phyloP scores from a whole-genome alignment of 2,113 vertebrate species.

The Phocoena sinus region DNA sequence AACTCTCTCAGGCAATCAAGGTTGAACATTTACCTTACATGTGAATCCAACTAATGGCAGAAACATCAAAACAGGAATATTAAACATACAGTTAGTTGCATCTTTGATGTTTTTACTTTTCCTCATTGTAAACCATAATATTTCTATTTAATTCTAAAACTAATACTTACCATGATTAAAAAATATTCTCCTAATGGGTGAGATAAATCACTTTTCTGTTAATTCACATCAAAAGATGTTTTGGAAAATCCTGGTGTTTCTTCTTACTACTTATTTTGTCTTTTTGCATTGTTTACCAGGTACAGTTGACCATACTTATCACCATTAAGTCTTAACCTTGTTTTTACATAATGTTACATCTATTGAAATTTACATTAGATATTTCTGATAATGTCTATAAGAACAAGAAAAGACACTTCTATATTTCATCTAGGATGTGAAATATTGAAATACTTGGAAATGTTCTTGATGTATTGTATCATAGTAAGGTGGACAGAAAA shows the following conservation, averaged over 20 bases:
- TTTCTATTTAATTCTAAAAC: not conserved
- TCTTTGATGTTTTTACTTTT: not conserved
- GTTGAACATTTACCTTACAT: not conserved
- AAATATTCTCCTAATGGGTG: not conserved
- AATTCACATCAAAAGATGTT: not conserved
- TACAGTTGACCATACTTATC: not conserved
- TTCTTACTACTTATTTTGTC: not conserved
- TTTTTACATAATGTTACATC: not conserved
- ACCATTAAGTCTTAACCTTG: not conserved
- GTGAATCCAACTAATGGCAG: not conserved
- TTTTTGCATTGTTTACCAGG: not conserved
- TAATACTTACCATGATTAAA: not conserved
- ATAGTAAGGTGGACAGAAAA: constrained; percentile 19
- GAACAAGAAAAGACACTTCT: not conserved
- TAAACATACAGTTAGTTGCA: not conserved
- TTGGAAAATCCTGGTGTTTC: not conserved
- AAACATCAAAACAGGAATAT: not conserved
- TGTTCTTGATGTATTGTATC: not conserved
- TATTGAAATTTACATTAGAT: not conserved
- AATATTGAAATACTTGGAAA: not conserved
- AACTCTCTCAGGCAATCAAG: not conserved
- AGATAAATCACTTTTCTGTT: not conserved
- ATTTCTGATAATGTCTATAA: not conserved
- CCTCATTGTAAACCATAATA: not conserved
- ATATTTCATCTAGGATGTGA: constrained; percentile 31